Evolutionary conservation across 2,888 invertebrate genomes (phyloP), one percentile per base, ranked within the genome.

Genomic region (Calliphora vomitoria): DNA sequence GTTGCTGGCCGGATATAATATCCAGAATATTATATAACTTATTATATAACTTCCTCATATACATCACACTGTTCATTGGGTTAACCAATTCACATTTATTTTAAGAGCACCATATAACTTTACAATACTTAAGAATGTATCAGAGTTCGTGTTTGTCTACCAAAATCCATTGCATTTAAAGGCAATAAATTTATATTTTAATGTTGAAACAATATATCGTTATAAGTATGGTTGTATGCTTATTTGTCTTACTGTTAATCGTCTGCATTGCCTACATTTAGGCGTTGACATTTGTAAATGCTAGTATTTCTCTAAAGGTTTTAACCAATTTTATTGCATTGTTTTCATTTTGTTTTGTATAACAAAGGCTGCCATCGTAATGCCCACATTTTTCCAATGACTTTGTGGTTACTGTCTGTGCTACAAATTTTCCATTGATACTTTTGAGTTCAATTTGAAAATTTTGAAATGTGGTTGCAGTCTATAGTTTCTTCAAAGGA

Each of bases 201-300:
- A 38, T 38, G 62, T 18, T 38, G 18, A 64, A 64, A n/a, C 38
- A 38, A 64, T 64, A 64, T 38, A 64, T 58, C 25, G 13, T 4
- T 35, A n/a, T 38, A n/a, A 8, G 35, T 35, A 35, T 15, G 8
- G 31, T 31, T 38, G 8, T 8, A 10, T n/a, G 15, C 15, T 18
- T 3, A 10, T 64, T 64, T 38, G 8, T n/a, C 8, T 18, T 62
- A 35, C 35, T 18, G n/a, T 58, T 13, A 25, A 11, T 35, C 6
- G 58, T 18, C 6, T 10, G 15, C 4, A 58, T 11, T 58, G 58
- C 58, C 20, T 25, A 58, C 35, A 35, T 60, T 60, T 8, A 60
- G 60, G 60, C 60, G 60, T 60, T 60, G 60, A 60, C 25, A 31
- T 60, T 35, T 60, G 31, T 60, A 60, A 58, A 35, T 60, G 60